Conservation (phyloP, 1,140 invertebrate species). For the Oppia nitens region DNA sequence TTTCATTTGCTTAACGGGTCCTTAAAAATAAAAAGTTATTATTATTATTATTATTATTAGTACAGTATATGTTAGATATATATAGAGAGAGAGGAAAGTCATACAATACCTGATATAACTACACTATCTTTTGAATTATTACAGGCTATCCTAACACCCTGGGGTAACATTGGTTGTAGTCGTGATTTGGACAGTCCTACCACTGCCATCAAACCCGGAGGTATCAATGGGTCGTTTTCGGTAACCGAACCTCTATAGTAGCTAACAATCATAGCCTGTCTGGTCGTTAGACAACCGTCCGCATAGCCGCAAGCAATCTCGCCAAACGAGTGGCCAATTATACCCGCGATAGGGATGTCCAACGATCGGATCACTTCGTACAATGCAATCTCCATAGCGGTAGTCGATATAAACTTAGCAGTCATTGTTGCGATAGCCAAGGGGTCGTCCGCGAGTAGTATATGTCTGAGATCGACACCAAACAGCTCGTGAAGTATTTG, state of each 20-base stretch:
- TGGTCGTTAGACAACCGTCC: conserved; percentile 36
- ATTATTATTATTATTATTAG: conserved; percentile 44
- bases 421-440: conserved; percentile 57
- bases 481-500: conserved; percentile 51
- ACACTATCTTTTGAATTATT: conserved; percentile 82
- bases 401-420: conserved; percentile 76
- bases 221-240: conserved; percentile 38
- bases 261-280: conserved; percentile 35
- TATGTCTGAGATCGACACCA: conserved; percentile 58
- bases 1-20: too few species aligned
- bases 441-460: conserved; percentile 58
- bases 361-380: conserved; percentile 30
- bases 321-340: too few species aligned
- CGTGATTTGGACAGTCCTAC: conserved; percentile 67
- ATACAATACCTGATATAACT: conserved; percentile 72
- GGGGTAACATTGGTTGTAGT: conserved; percentile 47
- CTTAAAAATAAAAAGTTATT: too few species aligned
- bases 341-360: conserved; percentile 36
- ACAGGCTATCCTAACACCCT: conserved; percentile 68
- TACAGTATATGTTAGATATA: conserved; percentile 51
- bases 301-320: conserved; percentile 40
- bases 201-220: conserved; percentile 48
- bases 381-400: conserved; percentile 46
- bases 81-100: conserved; percentile 45
- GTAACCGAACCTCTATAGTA: conserved; percentile 39